Percentiles rank a stretch among this genome's conserved stretches.
phyloP scores from a whole-genome alignment of 1,140 invertebrate genomes.

The Antheraea pernyi region DNA sequence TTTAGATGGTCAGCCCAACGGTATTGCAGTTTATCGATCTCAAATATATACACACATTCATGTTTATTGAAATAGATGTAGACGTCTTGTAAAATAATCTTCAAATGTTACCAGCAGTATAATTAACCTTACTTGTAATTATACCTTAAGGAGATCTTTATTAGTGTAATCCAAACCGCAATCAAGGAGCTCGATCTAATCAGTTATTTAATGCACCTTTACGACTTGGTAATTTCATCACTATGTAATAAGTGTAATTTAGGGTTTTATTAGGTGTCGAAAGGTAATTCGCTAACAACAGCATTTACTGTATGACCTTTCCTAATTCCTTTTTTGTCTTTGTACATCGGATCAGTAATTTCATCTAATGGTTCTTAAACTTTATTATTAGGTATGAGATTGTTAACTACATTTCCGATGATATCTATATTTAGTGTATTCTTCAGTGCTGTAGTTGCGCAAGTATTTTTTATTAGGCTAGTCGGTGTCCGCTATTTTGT shows the following conservation, averaged over 20 bases:
- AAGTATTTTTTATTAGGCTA: no score
- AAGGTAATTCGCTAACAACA: neutral
- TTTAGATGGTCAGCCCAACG: no score
- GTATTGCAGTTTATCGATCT: no score
- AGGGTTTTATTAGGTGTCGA: neutral
- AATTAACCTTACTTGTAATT: neutral
- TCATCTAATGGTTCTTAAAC: neutral
- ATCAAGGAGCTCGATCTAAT: slow-evolving; percentile 2
- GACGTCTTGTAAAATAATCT: no score
- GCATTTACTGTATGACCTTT: slow-evolving; percentile 1
- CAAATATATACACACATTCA: no score
- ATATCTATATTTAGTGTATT: neutral
- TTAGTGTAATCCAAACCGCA: neutral
- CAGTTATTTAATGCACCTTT: neutral
- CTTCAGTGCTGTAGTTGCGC: neutral
- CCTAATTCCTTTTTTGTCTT: neutral
- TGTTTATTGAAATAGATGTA: no score
- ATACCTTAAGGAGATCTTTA: neutral
- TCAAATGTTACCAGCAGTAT: no score
- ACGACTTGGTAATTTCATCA: neutral
- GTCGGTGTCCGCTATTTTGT: no score
- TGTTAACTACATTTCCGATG: neutral
- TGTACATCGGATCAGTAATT: neutral
- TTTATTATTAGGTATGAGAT: slow-evolving; percentile 1
- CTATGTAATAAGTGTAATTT: neutral